phyloP scores from a whole-genome alignment of 2,797 vertebrate genomes.

The Myotis daubentonii region DNA sequence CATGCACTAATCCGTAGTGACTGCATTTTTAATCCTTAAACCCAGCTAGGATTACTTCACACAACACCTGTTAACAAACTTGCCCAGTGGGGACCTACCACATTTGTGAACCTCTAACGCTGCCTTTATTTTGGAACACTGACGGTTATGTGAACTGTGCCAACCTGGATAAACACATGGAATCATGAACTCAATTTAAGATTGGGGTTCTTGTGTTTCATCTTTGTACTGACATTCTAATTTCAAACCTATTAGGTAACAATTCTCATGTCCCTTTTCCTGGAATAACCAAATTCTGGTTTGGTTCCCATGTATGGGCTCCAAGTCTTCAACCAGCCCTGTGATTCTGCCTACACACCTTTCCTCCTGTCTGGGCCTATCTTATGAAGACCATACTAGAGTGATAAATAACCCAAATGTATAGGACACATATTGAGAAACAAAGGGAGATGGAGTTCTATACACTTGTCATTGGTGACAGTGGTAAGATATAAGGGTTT shows the following conservation, averaged over 20 bases:
- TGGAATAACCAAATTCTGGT: conserved; percentile 43
- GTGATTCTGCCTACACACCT: background rate
- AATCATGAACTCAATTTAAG: conserved; percentile 53
- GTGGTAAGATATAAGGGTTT: background rate
- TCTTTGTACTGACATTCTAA: conserved; percentile 52
- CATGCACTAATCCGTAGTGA: background rate
- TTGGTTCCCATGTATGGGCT: background rate
- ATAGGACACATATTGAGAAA: background rate
- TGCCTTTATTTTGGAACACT: conserved; percentile 59
- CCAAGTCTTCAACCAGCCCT: background rate
- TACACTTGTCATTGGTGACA: background rate
- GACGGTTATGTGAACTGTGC: background rate
- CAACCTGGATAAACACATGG: conserved; percentile 35
- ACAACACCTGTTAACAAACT: background rate
- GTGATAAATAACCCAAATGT: background rate
- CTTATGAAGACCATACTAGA: background rate
- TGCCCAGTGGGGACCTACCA: background rate
- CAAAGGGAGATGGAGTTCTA: background rate
- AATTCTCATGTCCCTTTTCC: conserved; percentile 17
- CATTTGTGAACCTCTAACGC: background rate
- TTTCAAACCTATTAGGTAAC: conserved; percentile 59
- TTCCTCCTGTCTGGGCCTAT: background rate
- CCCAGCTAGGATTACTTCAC: background rate
- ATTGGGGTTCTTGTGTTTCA: conserved; percentile 56
- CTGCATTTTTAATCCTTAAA: background rate